Evolutionary conservation across 2,888 invertebrate species (phyloP), one percentile per base, ranked within the genome.

Genomic region (Oscheius sp.): DNA sequence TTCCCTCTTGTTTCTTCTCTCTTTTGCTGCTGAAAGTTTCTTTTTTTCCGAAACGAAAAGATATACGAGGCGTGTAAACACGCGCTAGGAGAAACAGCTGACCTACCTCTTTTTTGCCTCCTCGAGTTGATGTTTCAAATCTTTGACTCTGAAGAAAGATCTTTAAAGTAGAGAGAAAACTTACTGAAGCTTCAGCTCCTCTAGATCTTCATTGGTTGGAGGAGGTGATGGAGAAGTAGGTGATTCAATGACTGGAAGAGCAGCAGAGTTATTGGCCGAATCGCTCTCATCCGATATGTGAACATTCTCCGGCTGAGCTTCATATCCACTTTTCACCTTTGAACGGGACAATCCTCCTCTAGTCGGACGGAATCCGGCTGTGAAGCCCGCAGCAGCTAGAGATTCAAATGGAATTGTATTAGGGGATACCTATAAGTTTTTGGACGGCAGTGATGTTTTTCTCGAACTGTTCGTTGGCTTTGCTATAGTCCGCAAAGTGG

Each of bases 241-340:
- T 9, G 49, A 12, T n/a, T 62, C 62, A 33, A 47, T 47, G 33
- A 32, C 54, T 2, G 36, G 54, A 4, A 54, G 54, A 14, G 47
- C 26, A 8, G 24, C 30, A 17, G 33, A 33, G 30, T 47, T 47
- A 6, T 33, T 45, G 33, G 50, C 30, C 24, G 50, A 64, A 20
- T 45, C 44, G 20, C 64, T 63, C 68, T 78, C 78, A 49, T 78
- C 78, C 38, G 73, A 73, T 38, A 74, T 71, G 56, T 74, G 72
- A 36, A 72, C 74, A 61, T 74, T 72, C 45, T 78, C 78, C 14
- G 78, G 75, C 49, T 78, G 78, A n/a, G 78, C 78, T 51, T 78
- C 78, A 41, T 73, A 78, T 20, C 74, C 74, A 56, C 71, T 73
- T 49, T 71, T 72, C 4, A 67, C 67, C 2, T 62, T 62, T 2